A percentile compares a stretch with the other conserved stretches of the same genome.
These are phyloP conservation scores for Sphecodes monilicornis DNA, from an alignment of 2,888 invertebrate genomes.

Conservation along the genomic window DNA sequence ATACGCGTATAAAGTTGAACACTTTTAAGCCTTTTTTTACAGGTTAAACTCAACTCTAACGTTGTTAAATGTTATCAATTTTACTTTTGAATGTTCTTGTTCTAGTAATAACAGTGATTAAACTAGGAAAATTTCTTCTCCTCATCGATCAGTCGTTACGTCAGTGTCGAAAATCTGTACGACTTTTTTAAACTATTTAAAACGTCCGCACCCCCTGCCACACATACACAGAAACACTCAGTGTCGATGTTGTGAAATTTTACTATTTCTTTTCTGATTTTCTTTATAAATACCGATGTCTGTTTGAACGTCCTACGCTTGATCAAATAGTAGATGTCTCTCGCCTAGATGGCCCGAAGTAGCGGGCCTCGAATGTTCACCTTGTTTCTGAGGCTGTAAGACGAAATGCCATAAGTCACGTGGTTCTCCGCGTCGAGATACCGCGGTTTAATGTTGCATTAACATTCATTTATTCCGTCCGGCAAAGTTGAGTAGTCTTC, in stretches of 20 bases:
- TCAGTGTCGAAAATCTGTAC: neutral
- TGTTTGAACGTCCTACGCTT: conserved; percentile 32
- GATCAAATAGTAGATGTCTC: conserved; percentile 12
- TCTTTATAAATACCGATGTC: neutral
- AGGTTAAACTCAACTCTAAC: no score
- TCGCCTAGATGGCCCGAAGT: neutral
- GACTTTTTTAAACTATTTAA: neutral
- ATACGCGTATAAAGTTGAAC: no score
- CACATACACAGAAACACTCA: conserved; percentile 2
- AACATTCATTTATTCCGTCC: neutral
- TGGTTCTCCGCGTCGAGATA: neutral
- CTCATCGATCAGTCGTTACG: no score
- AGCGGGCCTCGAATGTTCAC: neutral
- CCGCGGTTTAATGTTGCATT: neutral
- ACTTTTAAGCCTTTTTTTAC: no score
- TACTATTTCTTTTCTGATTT: conserved; percentile 39
- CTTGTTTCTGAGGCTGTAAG: neutral
- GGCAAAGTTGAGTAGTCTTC: neutral
- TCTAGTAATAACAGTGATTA: no score
- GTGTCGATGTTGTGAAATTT: conserved; percentile 68
- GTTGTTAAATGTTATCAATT: no score
- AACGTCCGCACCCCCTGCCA: neutral
- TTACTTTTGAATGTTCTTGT: no score
- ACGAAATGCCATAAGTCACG: neutral
- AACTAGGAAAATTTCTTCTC: no score